These are phyloP conservation scores for Heteronetta atricapilla DNA, from an alignment of 2,113 vertebrate genomes.

Conservation along the genomic window DNA sequence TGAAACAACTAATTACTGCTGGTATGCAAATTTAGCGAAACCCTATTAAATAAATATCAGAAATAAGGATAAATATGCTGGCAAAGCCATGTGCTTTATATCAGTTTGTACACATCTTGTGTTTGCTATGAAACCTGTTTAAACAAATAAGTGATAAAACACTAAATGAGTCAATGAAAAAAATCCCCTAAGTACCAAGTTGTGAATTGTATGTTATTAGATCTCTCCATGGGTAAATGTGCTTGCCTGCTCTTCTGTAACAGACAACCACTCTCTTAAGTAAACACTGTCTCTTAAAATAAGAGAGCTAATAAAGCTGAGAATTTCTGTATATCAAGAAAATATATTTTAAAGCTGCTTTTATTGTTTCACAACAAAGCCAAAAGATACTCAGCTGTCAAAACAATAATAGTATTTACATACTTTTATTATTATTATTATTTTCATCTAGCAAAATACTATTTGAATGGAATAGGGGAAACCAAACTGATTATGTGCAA, in stretches of 20 bases:
- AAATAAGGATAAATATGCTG: conserved; percentile 32
- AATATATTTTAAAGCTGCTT: conserved; percentile 21
- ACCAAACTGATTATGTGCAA: conserved; percentile 36
- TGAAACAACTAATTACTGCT: conserved; percentile 63
- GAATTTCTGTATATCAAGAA: neutral
- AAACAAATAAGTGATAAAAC: conserved; percentile 71
- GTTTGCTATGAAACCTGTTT: conserved; percentile 57
- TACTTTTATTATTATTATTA: neutral
- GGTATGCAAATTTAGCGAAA: conserved; percentile 57
- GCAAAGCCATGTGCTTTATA: conserved; percentile 2
- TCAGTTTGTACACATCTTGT: conserved; percentile 31
- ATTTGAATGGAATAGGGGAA: neutral
- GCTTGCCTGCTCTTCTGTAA: conserved; percentile 2
- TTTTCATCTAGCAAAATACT: conserved; percentile 14
- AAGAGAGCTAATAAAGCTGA: neutral
- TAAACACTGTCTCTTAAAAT: conserved; percentile 13
- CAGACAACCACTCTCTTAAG: neutral
- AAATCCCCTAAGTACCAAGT: conserved; percentile 23
- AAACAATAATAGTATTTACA: conserved; percentile 32
- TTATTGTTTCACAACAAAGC: conserved; percentile 4
- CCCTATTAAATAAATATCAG: conserved; percentile 59
- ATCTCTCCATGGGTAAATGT: conserved; percentile 28
- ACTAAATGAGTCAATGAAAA: conserved; percentile 42
- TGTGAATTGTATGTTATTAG: conserved; percentile 12
- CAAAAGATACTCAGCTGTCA: conserved; percentile 27